Evolutionary conservation across 2,797 vertebrate species (phyloP).

Genomic region (Gadopsis bispinosus): DNA sequence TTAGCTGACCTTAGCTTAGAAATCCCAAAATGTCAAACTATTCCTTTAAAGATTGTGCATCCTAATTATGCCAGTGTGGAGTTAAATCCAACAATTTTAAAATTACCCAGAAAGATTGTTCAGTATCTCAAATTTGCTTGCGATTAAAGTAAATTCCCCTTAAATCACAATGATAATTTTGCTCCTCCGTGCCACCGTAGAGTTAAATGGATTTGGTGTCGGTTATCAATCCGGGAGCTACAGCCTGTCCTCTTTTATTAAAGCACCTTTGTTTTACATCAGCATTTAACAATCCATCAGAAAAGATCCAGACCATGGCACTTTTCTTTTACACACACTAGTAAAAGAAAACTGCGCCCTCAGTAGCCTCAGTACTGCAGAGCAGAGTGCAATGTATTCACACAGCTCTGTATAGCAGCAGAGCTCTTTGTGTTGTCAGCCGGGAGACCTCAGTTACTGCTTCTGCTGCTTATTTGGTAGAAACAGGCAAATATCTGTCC

Average conservation of each 20-base stretch:
- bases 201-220: background rate
- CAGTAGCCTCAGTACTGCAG: background rate
- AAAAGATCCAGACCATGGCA: background rate
- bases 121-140: background rate
- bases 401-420: background rate
- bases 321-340: background rate
- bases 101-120: background rate
- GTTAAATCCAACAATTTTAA: background rate
- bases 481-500: background rate
- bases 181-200: background rate
- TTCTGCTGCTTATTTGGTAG: background rate
- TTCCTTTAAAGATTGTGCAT: background rate
- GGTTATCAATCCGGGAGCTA: background rate
- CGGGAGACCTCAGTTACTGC: background rate
- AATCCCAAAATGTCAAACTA: background rate
- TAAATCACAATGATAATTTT: background rate
- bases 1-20: background rate
- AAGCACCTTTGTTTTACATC: background rate
- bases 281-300: background rate
- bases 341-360: too few species aligned
- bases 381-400: background rate
- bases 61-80: background rate
- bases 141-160: background rate
- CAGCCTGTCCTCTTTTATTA: background rate
- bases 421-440: constrained; percentile 8